Evolutionary conservation across 2,113 vertebrate species (phyloP).

Genomic region (Leucoraja erinaceus): DNA sequence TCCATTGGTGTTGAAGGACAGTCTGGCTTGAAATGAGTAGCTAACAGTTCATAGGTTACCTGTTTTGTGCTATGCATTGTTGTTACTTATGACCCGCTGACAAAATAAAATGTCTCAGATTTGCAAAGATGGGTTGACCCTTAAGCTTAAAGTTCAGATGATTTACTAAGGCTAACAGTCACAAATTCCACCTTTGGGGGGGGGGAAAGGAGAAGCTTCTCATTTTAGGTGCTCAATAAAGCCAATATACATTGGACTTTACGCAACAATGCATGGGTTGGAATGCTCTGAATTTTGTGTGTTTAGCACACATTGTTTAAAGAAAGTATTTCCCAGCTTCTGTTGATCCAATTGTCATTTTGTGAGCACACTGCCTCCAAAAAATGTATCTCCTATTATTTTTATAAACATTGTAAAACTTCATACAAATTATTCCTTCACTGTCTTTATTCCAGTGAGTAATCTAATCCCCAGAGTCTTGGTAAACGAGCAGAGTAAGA

Average conservation of each 20-base stretch:
- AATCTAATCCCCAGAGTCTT: no score
- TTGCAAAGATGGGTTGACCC: no score
- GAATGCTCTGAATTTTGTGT: neutral
- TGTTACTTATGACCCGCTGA: neutral
- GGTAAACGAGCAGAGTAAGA: neutral
- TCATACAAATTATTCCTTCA: no score
- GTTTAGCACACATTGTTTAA: no score
- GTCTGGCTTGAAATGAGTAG: neutral
- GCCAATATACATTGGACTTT: neutral
- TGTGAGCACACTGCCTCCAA: no score
- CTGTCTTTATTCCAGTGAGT: no score
- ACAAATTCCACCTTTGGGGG: neutral
- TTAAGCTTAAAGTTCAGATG: neutral
- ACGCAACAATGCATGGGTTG: neutral
- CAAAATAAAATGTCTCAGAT: neutral
- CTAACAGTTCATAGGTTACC: neutral
- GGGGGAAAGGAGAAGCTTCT: neutral
- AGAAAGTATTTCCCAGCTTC: no score
- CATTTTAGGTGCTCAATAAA: neutral
- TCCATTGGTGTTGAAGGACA: neutral
- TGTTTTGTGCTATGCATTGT: neutral
- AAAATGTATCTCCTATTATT: no score
- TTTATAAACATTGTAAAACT: no score
- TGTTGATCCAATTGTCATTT: no score
- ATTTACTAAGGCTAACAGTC: neutral